Conservation (phyloP, 2,797 vertebrate genomes). For the Tachyglossus aculeatus region DNA sequence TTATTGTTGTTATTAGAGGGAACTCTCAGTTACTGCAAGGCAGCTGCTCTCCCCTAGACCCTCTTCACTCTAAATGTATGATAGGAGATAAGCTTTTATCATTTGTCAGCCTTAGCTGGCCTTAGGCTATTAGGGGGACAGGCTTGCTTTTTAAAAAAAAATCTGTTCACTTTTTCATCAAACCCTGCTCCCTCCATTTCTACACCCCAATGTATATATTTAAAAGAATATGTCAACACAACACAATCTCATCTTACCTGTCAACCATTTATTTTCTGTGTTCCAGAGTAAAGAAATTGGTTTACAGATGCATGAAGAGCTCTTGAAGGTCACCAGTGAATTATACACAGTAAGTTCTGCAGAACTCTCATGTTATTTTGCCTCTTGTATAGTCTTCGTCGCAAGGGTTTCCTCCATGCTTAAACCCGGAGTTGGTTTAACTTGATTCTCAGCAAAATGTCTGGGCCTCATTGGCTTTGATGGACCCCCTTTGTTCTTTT, state of each 20-base stretch:
- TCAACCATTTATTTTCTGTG: conserved; percentile 40
- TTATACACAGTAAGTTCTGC: conserved; percentile 92
- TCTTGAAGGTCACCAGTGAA: conserved; percentile 97
- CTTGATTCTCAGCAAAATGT: too few relatives aligned
- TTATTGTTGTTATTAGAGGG: too few relatives aligned
- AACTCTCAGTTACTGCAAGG: too few relatives aligned
- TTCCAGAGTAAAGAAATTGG: conserved; percentile 98
- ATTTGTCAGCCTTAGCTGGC: too few relatives aligned
- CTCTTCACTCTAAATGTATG: too few relatives aligned
- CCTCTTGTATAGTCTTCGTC: rapidly evolving
- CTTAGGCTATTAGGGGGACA: too few relatives aligned
- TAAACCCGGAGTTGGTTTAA: rapidly evolving
- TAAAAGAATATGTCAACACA: not conserved
- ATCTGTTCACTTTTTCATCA: not conserved
- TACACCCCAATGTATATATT: not conserved
- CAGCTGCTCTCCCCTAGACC: too few relatives aligned
- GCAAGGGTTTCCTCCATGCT: rapidly evolving
- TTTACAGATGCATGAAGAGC: conserved; percentile 97
- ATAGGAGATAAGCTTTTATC: too few relatives aligned
- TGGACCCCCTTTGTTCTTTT: too few relatives aligned
- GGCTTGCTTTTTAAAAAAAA: too few relatives aligned
- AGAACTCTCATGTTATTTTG: rapidly evolving
- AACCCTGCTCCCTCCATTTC: not conserved
- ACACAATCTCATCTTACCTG: not conserved
- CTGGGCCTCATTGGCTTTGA: rapidly evolving